Evolutionary conservation across 2,797 vertebrate species (phyloP).

Genomic region (Pipistrellus pygmaeus): DNA sequence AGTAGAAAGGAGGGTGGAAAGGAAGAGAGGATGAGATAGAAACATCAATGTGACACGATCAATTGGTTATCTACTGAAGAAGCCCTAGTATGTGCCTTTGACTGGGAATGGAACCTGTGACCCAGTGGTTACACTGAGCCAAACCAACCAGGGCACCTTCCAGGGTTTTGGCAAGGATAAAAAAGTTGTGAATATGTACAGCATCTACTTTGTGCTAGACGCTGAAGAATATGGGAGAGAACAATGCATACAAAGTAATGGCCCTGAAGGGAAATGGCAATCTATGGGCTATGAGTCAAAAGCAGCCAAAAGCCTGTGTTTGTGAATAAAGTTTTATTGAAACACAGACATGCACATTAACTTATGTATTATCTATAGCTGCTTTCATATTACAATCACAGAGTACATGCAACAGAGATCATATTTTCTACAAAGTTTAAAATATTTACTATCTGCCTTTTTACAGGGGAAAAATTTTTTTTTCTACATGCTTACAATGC

Average conservation of each 20-base stretch:
- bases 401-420: neutral
- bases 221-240: neutral
- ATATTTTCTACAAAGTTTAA: neutral
- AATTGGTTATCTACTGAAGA: no score
- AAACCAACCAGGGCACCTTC: neutral
- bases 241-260: neutral
- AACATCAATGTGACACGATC: no score
- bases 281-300: neutral
- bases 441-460: neutral
- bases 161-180: neutral
- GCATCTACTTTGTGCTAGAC: neutral
- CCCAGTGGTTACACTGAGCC: no score
- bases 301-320: neutral
- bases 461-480: neutral
- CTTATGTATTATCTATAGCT: neutral
- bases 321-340: constrained; percentile 43
- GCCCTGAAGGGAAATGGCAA: neutral
- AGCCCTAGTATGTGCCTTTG: no score
- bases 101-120: no score
- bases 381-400: neutral
- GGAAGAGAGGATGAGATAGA: no score
- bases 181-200: neutral
- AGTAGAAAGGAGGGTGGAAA: no score
- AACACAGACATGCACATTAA: neutral
- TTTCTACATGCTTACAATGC: neutral